A percentile compares a stretch with the other conserved stretches of the same genome.
Evolutionary conservation across 2,797 vertebrate species (phyloP).

Genomic region (Melanotaenia maccullochi): DNA sequence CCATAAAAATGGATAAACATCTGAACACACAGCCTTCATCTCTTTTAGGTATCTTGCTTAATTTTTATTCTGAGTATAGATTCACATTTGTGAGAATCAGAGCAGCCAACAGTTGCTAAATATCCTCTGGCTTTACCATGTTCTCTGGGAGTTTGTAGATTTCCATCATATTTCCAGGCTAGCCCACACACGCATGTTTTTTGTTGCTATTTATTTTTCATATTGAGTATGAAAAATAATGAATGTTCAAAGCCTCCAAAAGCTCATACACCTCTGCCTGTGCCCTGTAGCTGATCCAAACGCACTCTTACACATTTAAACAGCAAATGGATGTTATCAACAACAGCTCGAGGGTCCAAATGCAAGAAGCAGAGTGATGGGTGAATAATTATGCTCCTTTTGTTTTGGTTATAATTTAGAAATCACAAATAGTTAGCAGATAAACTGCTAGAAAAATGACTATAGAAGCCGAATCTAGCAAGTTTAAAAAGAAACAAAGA

Average conservation of each 20-base stretch:
- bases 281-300: conserved; percentile 60
- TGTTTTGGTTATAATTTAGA: conserved; percentile 37
- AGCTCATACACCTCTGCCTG: conserved; percentile 65
- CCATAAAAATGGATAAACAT: conserved; percentile 3
- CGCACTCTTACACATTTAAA: conserved; percentile 58
- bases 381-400: conserved; percentile 28
- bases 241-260: conserved; percentile 56
- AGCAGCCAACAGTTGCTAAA: conserved; percentile 18
- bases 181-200: conserved; percentile 59
- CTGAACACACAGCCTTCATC: conserved; percentile 6
- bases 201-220: too few species aligned
- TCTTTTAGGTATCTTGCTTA: neutral
- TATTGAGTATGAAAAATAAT: conserved; percentile 60
- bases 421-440: conserved; percentile 15
- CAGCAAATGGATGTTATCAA: conserved; percentile 58
- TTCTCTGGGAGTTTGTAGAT: conserved; percentile 40
- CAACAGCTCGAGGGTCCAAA: conserved; percentile 55
- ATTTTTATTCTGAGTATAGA: neutral
- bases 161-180: conserved; percentile 51
- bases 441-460: conserved; percentile 2
- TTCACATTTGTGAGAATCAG: neutral
- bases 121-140: conserved; percentile 41
- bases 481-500: conserved; percentile 2
- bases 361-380: conserved; percentile 27
- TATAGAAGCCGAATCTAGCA: neutral